Conservation (phyloP, 92 coral and sea anemone genomes). For the Montipora capitata region DNA sequence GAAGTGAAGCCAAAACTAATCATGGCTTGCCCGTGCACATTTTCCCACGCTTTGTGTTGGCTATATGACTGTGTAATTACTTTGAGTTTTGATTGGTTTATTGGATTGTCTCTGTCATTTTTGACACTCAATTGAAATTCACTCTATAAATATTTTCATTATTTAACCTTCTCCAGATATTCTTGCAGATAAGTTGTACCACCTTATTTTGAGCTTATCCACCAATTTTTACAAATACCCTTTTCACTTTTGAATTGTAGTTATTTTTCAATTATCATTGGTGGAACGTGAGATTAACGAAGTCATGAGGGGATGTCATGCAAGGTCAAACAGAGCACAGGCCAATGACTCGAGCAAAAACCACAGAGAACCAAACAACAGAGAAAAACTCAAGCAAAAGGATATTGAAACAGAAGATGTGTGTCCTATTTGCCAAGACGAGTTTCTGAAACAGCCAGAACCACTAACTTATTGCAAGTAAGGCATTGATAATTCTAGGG, state of each 20-base stretch:
- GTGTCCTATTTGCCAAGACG: slow-evolving; percentile 99
- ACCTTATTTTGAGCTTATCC: neutral
- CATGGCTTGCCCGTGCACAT: no score
- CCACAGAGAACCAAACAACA: slow-evolving; percentile 50
- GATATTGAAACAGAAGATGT: slow-evolving; percentile 92
- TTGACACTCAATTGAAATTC: no score
- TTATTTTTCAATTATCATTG: slow-evolving; percentile 92
- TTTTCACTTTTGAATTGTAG: slow-evolving; percentile 45
- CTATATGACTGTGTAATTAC: no score
- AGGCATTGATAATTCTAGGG: neutral
- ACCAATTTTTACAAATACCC: neutral
- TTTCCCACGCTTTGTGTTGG: no score
- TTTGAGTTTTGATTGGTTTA: no score
- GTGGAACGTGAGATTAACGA: slow-evolving; percentile 99
- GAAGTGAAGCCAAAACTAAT: no score
- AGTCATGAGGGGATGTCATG: slow-evolving; percentile 89
- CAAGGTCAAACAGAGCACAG: slow-evolving; percentile 62
- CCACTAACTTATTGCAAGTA: slow-evolving; percentile 99
- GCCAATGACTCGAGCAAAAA: slow-evolving; percentile 34
- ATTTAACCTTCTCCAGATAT: no score
- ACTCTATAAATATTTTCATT: no score
- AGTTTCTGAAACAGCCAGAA: slow-evolving; percentile 85
- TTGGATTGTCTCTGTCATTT: no score
- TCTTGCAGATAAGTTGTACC: no score
- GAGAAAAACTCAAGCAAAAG: slow-evolving; percentile 90